Base-by-base conservation (phyloP, 2,113 vertebrate genomes). In the Indri indri region DNA sequence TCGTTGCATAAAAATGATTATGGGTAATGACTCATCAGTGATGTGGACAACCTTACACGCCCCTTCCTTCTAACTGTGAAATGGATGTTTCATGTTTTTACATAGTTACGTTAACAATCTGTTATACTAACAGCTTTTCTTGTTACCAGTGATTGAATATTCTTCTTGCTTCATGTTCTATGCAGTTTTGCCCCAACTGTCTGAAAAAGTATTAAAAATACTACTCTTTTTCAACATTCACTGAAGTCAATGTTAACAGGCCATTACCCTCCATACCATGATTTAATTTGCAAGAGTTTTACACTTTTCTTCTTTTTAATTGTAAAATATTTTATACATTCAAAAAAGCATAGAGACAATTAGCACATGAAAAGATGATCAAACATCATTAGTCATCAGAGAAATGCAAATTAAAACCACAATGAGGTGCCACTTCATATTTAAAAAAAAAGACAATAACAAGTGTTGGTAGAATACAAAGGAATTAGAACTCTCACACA, bases 311-410 rank as follows among this genome's bases (percentile, higher is more conserved):
- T 71, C 8, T 42, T 59, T 84, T 91, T 74, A 47, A 81, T 94
- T 73, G 52, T 40, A 77, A 97, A 91, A 59, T 83, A 90, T 65
- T 91, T 91, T 34, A 84, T 47, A n/a, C 40, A 68, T 57, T 89
- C 32, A 57, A 79, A 83, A 71, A 91, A 7, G 34, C 9, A 34
- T 25, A n/a, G 73, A 94, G 71, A 52, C 6, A 59, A 77, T 81
- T 50, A 73, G 42, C 47, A 94, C 57, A 61, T 40, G 54, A 85
- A 77, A 97, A 80, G 65, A 92, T 59, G 34, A 42, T 91, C 42
- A 63, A 45, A 25, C 6, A 11, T 52, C 27, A 71, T 77, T 61
- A 92, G 52, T 57, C 54, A 92, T 59, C 20, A 90, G 54, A 84
- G 68, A 94, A 83, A 92, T 27, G 30, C 9, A 87, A 88, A 61